These are phyloP conservation scores for Trypoxylus dichotomus DNA, from an alignment of 1,140 invertebrate genomes.

Conservation along the genomic window DNA sequence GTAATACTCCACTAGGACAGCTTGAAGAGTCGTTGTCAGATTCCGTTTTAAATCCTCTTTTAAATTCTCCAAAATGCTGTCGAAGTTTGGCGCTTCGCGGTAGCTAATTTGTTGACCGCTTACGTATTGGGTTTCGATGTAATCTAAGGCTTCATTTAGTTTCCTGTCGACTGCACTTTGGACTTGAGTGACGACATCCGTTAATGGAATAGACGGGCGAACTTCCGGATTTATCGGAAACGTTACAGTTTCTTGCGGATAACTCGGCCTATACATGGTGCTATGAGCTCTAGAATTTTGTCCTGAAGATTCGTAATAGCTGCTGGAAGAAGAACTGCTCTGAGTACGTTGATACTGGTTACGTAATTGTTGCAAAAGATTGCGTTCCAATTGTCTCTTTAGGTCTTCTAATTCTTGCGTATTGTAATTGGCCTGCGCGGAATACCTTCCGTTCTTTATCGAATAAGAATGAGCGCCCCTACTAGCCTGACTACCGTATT, in stretches of 20 bases:
- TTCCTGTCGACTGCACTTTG: slow-evolving; percentile 41
- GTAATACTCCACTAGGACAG: slow-evolving; percentile 41
- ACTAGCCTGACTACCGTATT: slow-evolving; percentile 44
- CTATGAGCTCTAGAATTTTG: background rate
- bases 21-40: slow-evolving; percentile 43
- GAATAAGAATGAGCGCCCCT: slow-evolving; percentile 45
- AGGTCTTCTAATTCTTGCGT: slow-evolving; percentile 47
- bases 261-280: slow-evolving; percentile 20
- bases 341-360: slow-evolving; percentile 18
- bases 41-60: slow-evolving; percentile 45
- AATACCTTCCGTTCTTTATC: slow-evolving; percentile 39
- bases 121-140: background rate
- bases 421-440: slow-evolving; percentile 44
- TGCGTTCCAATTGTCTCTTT: slow-evolving; percentile 43
- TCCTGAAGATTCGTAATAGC: background rate
- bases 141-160: slow-evolving; percentile 35
- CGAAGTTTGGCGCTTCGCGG: slow-evolving; percentile 9
- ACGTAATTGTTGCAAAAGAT: slow-evolving; percentile 42
- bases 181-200: slow-evolving; percentile 39
- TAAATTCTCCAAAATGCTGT: slow-evolving; percentile 36
- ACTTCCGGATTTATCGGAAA: background rate
- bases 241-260: background rate
- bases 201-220: background rate
- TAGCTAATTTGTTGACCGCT: background rate
- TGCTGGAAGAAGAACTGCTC: background rate